Evolutionary conservation across 1,140 invertebrate genomes (phyloP), one percentile per base, ranked within the genome.

Genomic region (Parasteatoda tepidariorum): DNA sequence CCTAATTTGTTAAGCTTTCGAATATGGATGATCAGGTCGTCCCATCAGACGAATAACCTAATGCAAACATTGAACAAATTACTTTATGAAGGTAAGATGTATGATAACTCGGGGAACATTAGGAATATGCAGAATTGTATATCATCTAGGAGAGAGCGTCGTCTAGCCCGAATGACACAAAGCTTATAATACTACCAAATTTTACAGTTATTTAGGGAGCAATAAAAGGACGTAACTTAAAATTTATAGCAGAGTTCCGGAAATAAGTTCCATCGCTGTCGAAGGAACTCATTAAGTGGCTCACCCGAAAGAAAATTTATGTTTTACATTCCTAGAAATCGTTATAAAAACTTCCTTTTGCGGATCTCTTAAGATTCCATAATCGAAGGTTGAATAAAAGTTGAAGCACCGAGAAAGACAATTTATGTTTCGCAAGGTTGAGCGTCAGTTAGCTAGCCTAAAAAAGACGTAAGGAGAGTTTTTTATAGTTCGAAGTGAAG

Each of bases 131-230:
- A 33, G n/a, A 41, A 18, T 68, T 34, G 2, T 34, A 68, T 68
- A 48, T 48, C 38, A 41, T 41, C 66, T 11, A 26, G 24, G 5
- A 68, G 34, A 38, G 26, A 6, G 26, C 24, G 34, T 33, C 34
- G 41, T 41, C 18, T 33, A 33, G 28, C 38, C n/a, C 57, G 57
- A 71, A 71, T 6, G 68, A 33, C 38, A 71, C 41, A 55, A 55
- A 71, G 54, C 55, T 57, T 48, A 61, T 74, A 74, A 74, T 74
- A 24, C 71, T 33, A 61, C 24, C 22, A 55, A 48, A 61, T 61
- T 74, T 71, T 74, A 61, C 55, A 74, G 71, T 74, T 74, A 74
- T 74, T 74, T 74, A 74, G 71, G 57, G 54, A 74, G 71, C 71
- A 61, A 59, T 74, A 74, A 74, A 62, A n/a, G 55, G 57, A 61